Percentiles rank a stretch among this genome's conserved stretches.
phyloP scores from a whole-genome alignment of 2,797 vertebrate genomes.

The Petrocephalus sullivani region DNA sequence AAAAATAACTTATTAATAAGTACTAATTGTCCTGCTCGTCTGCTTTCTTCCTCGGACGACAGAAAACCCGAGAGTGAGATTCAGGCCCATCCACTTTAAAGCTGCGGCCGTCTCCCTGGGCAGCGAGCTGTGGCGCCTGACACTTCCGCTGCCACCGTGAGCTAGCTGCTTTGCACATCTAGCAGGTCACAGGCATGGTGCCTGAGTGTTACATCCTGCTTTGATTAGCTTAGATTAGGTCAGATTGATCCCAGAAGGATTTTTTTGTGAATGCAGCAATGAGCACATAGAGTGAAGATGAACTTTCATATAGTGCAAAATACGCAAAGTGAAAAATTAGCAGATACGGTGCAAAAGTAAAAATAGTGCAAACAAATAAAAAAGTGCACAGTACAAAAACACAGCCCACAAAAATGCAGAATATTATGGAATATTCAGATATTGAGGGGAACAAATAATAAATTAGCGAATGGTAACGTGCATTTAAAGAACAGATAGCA shows the following conservation, averaged over 20 bases:
- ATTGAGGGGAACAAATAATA: not conserved
- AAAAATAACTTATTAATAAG: conserved; percentile 62
- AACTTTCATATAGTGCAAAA: not conserved
- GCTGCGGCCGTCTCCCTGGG: not conserved
- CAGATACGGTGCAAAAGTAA: not conserved
- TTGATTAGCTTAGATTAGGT: not conserved
- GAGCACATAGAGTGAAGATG: not conserved
- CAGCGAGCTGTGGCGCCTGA: no score
- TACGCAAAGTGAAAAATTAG: not conserved
- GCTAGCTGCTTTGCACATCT: not conserved
- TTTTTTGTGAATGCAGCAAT: not conserved
- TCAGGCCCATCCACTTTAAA: not conserved
- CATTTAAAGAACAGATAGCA: not conserved
- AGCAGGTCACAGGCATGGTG: no score
- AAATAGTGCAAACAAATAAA: not conserved
- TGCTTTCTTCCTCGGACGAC: conserved; percentile 27
- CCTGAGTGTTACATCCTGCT: no score
- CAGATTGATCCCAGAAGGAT: not conserved
- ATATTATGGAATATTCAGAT: not conserved
- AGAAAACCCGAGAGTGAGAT: conserved; percentile 34
- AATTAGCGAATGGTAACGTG: not conserved
- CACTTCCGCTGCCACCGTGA: no score
- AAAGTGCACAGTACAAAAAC: not conserved
- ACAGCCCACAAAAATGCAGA: not conserved
- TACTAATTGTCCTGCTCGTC: conserved; percentile 53